phyloP scores from a whole-genome alignment of 30 jellyfish, hydroid and myxozoan genomes.

The Haliclystus octoradiatus region DNA sequence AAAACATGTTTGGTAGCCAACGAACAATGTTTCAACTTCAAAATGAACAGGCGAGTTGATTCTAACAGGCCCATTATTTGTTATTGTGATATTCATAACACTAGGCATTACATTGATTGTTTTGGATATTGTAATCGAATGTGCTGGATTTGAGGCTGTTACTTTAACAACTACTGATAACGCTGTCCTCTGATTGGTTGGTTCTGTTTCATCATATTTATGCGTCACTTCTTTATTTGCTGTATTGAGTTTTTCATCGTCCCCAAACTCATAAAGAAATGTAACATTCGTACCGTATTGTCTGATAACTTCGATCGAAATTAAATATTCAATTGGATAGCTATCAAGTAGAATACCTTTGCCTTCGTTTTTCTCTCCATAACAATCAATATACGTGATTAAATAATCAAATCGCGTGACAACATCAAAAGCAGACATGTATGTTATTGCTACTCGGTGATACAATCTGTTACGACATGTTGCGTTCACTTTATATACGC shows the following conservation, averaged over 20 bases:
- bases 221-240: constrained; percentile 4
- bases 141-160: constrained; percentile 36
- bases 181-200: background rate
- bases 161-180: background rate
- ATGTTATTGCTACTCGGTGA: constrained; percentile 15
- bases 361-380: constrained; percentile 15
- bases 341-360: constrained; percentile 9
- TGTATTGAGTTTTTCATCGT: constrained; percentile 6
- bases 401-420: constrained; percentile 15
- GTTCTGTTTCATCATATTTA: constrained; percentile 13
- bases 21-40: constrained; percentile 2
- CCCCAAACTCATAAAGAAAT: constrained; percentile 10
- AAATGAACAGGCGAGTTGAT: constrained; percentile 4
- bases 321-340: constrained; percentile 28
- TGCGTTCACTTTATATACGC: constrained; percentile 23
- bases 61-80: constrained; percentile 38
- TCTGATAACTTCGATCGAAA: constrained; percentile 8
- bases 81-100: constrained; percentile 24
- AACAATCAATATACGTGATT: constrained; percentile 14
- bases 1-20: background rate
- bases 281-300: constrained; percentile 57
- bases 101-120: constrained; percentile 31
- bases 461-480: constrained; percentile 48
- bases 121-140: background rate
- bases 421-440: constrained; percentile 14